Percentiles rank a stretch among this genome's conserved stretches.
These are phyloP conservation scores for Toxonevra muliebris DNA, from an alignment of 2,888 invertebrate genomes.

Conservation along the genomic window DNA sequence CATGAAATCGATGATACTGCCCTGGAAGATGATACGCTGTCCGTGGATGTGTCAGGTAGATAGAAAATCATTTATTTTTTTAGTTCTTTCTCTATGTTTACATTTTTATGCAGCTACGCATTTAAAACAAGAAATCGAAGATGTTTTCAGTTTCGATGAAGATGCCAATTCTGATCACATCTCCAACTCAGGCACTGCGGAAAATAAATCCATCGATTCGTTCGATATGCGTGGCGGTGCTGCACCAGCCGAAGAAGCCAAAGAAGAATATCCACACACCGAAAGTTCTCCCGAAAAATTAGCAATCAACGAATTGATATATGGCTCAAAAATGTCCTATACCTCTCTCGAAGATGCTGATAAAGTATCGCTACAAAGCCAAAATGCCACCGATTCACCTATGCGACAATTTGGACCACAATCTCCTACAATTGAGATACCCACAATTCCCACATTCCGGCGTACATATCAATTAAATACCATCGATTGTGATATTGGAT, in stretches of 20 bases:
- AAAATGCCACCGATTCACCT: constrained; percentile 48
- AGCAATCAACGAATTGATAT: constrained; percentile 66
- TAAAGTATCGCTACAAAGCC: constrained; percentile 56
- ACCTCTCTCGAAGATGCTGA: constrained; percentile 58
- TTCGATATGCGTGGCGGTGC: constrained; percentile 64
- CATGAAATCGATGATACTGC: constrained; percentile 38
- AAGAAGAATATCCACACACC: constrained; percentile 64
- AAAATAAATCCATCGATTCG: constrained; percentile 65
- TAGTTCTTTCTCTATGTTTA: not conserved
- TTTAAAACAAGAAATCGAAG: constrained; percentile 65
- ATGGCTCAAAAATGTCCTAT: constrained; percentile 61
- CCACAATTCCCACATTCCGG: constrained; percentile 64
- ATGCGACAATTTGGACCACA: constrained; percentile 56
- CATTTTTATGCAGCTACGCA: constrained; percentile 16
- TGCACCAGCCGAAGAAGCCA: constrained; percentile 67
- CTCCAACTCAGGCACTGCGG: constrained; percentile 51
- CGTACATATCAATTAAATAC: constrained; percentile 67
- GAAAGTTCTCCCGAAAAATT: constrained; percentile 66
- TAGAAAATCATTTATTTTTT: not conserved
- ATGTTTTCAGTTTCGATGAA: constrained; percentile 78
- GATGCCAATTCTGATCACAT: constrained; percentile 53
- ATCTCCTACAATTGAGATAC: constrained; percentile 80
- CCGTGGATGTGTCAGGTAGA: constrained; percentile 45
- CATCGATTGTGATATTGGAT: constrained; percentile 73
- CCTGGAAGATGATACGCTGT: constrained; percentile 47